Evolutionary conservation across 2,113 vertebrate genomes (phyloP).

Genomic region (Propithecus coquereli): DNA sequence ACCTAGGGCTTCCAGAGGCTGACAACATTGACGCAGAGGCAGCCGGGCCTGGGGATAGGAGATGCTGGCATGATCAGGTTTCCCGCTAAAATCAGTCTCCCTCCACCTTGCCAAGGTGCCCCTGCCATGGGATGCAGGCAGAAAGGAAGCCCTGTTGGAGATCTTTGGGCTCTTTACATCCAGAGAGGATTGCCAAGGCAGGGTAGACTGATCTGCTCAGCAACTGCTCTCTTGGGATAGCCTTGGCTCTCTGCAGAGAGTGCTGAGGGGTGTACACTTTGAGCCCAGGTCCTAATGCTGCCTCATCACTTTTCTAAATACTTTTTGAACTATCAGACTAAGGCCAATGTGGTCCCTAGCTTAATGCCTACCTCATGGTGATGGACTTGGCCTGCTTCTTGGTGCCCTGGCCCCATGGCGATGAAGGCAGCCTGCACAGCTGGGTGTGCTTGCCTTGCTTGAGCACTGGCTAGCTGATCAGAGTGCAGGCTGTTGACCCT

Average conservation of each 20-base stretch:
- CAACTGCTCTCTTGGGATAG: not conserved
- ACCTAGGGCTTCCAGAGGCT: not conserved
- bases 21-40: not conserved
- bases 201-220: not conserved
- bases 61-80: not conserved
- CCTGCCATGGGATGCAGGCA: not conserved
- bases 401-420: not conserved
- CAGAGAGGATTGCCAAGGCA: not conserved
- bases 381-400: not conserved
- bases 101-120: not conserved
- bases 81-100: not conserved
- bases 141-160: not conserved
- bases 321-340: not conserved
- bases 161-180: not conserved
- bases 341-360: not conserved
- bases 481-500: not conserved
- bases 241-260: not conserved
- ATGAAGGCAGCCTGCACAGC: not conserved
- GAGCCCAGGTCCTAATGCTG: not conserved
- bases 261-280: not conserved
- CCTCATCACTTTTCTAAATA: not conserved
- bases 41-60: not conserved
- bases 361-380: not conserved
- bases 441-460: not conserved
- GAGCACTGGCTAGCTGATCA: not conserved